Base-by-base conservation (phyloP, 2,797 vertebrate species). In the Cuculus canorus region DNA sequence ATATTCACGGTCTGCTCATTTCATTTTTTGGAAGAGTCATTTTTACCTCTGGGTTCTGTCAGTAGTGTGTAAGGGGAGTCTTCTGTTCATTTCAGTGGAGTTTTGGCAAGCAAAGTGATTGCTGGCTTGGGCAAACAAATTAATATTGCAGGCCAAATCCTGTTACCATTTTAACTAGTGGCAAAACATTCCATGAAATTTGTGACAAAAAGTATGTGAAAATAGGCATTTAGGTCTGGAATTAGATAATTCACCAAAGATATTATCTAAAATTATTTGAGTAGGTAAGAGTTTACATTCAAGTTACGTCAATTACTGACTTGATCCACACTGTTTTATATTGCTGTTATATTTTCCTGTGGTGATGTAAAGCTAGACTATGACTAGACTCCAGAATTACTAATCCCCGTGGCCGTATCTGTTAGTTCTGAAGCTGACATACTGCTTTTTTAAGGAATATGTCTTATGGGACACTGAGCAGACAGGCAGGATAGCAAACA, bases 41-140 rank as follows among this genome's bases (percentile, higher is more conserved):
- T 96, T 80, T 68, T 89, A 71, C 88, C 78, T 88, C 89, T 95
- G 92, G 78, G 73, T 92, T 93, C 70, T 94, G 86, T 94, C 88
- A 92, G 90, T 70, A 22, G 33, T 75, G 73, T 5, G 8, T 93
- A 80, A 88, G 78, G 63, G 41, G 61, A 93, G 81, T 83, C 68
- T 93, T 63, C 50, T 88, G 82, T 50, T 88, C 85, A 69, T 72
- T 93, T 53, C 30, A 60, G 43, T 22, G 60, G 65, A 89, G 90
- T 78, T 93, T 90, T 69, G 37, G 63, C 45, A 88, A 79, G 39
- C 85, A 77, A 87, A 88, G 61, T 41, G 75, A 72, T 94, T 86
- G 56, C 78, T 93, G 87, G 75, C 92, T 30, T 48, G 64, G 25
- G 82, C 73, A 39, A 75, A 50, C 54, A 54, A 47, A 71, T 83